These are phyloP conservation scores for Atrichornis clamosus DNA, from an alignment of 2,113 vertebrate species.

Conservation along the genomic window DNA sequence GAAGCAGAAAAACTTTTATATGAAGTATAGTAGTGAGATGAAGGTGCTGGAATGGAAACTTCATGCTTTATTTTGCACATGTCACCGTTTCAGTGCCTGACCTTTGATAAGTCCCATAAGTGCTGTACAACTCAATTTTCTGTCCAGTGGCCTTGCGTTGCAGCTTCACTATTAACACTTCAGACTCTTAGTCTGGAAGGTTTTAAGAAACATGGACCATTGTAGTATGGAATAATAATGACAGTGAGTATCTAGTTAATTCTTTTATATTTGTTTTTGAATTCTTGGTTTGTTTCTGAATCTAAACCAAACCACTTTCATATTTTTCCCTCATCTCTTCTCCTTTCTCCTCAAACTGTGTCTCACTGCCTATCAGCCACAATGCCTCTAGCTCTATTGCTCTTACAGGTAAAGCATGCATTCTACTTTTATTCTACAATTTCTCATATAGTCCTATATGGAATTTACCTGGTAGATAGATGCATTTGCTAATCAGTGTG, in stretches of 20 bases:
- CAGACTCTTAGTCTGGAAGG: background rate
- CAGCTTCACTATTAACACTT: background rate
- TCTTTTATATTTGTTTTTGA: background rate
- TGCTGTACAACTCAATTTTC: background rate
- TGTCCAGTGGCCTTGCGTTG: background rate
- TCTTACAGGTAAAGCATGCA: background rate
- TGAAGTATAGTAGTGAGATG: background rate
- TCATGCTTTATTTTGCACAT: background rate
- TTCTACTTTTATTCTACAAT: background rate
- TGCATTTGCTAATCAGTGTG: background rate
- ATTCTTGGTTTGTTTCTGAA: background rate
- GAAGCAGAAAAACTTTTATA: background rate
- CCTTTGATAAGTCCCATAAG: background rate
- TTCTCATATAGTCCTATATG: background rate
- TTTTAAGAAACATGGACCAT: background rate
- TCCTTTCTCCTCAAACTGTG: background rate
- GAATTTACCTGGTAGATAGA: background rate
- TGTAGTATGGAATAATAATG: background rate
- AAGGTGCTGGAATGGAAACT: background rate
- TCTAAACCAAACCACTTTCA: background rate
- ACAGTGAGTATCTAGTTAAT: background rate
- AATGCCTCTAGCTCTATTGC: background rate
- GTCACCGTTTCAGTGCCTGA: background rate
- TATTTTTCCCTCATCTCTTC: background rate
- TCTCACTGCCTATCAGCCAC: background rate